Evolutionary conservation across 2,888 invertebrate species (phyloP).

Genomic region (Cabera pusaria): DNA sequence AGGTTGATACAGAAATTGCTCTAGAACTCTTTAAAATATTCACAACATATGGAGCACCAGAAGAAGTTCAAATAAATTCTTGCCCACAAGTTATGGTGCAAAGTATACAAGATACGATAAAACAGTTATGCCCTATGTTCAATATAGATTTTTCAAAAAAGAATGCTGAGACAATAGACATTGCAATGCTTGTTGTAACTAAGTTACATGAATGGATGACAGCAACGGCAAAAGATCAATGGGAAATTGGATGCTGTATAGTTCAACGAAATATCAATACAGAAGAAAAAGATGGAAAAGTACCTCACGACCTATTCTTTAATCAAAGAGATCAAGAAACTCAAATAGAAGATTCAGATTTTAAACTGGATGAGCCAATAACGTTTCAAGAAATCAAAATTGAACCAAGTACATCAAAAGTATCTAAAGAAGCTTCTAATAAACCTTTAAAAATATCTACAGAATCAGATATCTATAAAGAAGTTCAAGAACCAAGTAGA

Average conservation of each 20-base stretch:
- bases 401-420: too few relatives aligned
- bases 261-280: constrained; percentile 1
- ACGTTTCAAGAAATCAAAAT: too few relatives aligned
- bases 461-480: too few relatives aligned
- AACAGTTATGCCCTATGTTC: not conserved
- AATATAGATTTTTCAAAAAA: not conserved
- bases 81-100: constrained; percentile 1
- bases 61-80: constrained; percentile 1
- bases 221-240: not conserved
- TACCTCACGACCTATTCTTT: too few relatives aligned
- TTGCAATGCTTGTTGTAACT: not conserved
- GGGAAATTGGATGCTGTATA: constrained; percentile 5
- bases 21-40: constrained; percentile 14
- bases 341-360: too few relatives aligned
- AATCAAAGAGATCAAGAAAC: too few relatives aligned
- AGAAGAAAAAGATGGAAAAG: not conserved
- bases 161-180: not conserved
- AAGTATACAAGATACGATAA: not conserved
- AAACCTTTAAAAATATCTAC: too few relatives aligned
- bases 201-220: constrained; percentile 5
- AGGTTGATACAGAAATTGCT: constrained; percentile 5
- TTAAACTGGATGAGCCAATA: too few relatives aligned
- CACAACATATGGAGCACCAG: constrained; percentile 3
- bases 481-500: too few relatives aligned
- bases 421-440: too few relatives aligned